Evolutionary conservation across 2,113 vertebrate species (phyloP).

Genomic region (Bujurquina vittata): DNA sequence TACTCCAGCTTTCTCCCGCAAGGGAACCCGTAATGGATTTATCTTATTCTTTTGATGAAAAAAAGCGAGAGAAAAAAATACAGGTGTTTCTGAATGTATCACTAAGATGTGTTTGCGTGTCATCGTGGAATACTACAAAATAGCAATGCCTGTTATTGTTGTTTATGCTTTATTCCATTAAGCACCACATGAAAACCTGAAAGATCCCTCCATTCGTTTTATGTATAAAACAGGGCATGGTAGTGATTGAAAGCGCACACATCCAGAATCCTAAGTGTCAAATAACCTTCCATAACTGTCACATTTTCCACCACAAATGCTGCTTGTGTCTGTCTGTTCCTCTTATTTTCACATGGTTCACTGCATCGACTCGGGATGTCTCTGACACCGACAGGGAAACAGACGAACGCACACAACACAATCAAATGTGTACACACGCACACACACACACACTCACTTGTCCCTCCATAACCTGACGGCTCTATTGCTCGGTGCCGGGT

Average conservation of each 20-base stretch:
- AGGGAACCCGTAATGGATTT: slow-evolving; percentile 14
- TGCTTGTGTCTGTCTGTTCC: not conserved
- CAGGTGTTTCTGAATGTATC: not conserved
- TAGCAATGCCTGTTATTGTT: not conserved
- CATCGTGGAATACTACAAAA: not conserved
- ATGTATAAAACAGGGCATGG: not conserved
- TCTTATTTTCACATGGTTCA: slow-evolving; percentile 3
- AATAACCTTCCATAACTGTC: not conserved
- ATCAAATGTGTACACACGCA: not conserved
- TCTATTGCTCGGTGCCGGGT: slow-evolving; percentile 48
- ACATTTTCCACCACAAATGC: not conserved
- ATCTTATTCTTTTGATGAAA: slow-evolving; percentile 19
- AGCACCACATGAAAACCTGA: not conserved
- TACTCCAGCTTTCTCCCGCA: not conserved
- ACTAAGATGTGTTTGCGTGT: not conserved
- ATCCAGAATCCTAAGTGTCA: not conserved
- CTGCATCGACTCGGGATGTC: not conserved
- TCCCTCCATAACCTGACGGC: slow-evolving; percentile 54
- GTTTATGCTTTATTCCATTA: not conserved
- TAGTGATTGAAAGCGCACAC: not conserved
- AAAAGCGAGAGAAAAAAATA: not conserved
- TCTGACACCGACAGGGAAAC: not conserved
- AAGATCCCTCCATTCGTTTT: not conserved
- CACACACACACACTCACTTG: slow-evolving; percentile 15
- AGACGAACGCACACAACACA: not conserved